Conservation (phyloP, 2,797 vertebrate species). For the Arrhamphus sclerolepis region DNA sequence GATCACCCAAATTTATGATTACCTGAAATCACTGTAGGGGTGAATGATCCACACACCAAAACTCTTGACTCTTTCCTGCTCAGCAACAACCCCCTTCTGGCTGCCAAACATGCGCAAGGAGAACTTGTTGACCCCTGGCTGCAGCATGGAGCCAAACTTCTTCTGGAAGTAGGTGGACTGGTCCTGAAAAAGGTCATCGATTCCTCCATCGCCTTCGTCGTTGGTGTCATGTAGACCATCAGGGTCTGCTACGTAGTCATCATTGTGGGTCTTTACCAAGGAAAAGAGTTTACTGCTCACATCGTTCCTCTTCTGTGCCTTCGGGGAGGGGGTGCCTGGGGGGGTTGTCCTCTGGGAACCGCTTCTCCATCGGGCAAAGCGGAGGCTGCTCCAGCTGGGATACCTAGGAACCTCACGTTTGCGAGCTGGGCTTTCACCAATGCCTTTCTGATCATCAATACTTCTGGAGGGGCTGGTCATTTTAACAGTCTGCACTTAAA, state of each 20-base stretch:
- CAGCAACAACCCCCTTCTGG: conserved; percentile 92
- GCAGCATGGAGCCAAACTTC: conserved; percentile 87
- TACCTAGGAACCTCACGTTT: conserved; percentile 56
- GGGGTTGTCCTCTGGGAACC: conserved; percentile 63
- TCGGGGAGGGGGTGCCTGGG: conserved; percentile 64
- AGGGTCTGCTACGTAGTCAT: conserved; percentile 70
- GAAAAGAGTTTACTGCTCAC: conserved; percentile 70
- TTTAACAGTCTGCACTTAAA: conserved; percentile 22
- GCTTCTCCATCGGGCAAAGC: conserved; percentile 74
- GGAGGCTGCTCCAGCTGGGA: conserved; percentile 70
- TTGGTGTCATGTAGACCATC: conserved; percentile 61
- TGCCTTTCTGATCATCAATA: conserved; percentile 42
- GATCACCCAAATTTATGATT: conserved; percentile 27
- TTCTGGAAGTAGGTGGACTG: conserved; percentile 81
- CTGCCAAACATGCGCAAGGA: conserved; percentile 96
- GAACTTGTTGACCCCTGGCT: conserved; percentile 97
- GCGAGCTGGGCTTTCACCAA: conserved; percentile 46
- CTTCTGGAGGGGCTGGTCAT: conserved; percentile 66
- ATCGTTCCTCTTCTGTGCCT: conserved; percentile 58
- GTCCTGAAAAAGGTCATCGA: conserved; percentile 49
- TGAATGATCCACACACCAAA: conserved; percentile 95
- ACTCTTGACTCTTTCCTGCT: conserved; percentile 91
- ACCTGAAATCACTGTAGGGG: conserved; percentile 98
- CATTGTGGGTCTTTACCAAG: conserved; percentile 74
- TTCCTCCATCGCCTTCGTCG: conserved; percentile 44